These are phyloP conservation scores for Hydrochoerus hydrochaeris DNA, from an alignment of 2,113 vertebrate species.

Conservation along the genomic window DNA sequence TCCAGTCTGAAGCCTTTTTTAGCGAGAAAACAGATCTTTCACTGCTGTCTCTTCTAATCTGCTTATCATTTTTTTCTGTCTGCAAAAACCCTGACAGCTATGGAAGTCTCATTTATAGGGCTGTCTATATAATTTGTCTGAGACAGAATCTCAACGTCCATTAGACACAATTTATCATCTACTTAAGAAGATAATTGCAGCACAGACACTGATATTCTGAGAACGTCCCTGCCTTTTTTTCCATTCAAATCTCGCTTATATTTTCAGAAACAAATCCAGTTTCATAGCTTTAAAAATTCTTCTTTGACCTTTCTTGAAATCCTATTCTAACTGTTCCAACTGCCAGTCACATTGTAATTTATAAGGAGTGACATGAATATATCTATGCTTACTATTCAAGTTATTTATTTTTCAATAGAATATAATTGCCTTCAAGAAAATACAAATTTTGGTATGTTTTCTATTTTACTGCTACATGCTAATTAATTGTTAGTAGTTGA, in stretches of 20 bases:
- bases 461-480: neutral
- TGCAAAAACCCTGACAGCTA: slow-evolving; percentile 56
- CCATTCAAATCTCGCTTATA: neutral
- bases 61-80: slow-evolving; percentile 57
- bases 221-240: neutral
- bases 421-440: neutral
- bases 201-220: neutral
- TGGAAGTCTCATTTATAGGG: slow-evolving; percentile 49
- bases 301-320: slow-evolving; percentile 26
- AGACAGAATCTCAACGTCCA: slow-evolving; percentile 49
- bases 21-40: slow-evolving; percentile 44
- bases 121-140: slow-evolving; percentile 48
- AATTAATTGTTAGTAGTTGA: neutral
- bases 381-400: neutral
- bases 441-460: neutral
- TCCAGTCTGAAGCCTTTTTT: slow-evolving; percentile 28
- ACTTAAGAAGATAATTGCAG: slow-evolving; percentile 59
- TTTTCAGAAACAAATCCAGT: neutral
- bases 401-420: neutral
- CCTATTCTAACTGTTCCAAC: slow-evolving; percentile 42
- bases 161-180: slow-evolving; percentile 65
- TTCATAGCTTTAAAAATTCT: neutral
- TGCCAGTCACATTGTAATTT: slow-evolving; percentile 21
- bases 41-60: slow-evolving; percentile 63
- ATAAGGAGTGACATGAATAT: neutral